Conservation (phyloP, 2,888 invertebrate species). For the Spisula subtruncata region DNA sequence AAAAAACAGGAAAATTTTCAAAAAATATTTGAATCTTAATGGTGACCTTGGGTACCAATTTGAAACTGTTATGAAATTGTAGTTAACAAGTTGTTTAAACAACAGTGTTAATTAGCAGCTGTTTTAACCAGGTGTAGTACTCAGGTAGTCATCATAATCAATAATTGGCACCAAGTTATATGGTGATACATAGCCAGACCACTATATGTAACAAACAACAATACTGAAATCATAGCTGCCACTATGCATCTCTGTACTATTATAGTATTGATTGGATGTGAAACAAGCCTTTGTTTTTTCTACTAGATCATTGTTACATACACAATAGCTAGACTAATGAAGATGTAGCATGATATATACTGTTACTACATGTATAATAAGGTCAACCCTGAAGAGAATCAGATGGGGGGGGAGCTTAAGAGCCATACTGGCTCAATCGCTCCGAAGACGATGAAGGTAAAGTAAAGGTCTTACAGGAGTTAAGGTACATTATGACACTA, state of each 20-base stretch:
- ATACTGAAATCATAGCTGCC: background rate
- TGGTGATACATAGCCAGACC: background rate
- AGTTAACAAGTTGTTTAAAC: background rate
- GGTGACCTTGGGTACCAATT: background rate
- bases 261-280: background rate
- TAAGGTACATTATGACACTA: no score
- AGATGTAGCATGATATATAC: background rate
- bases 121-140: background rate
- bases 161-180: background rate
- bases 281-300: constrained; percentile 6
- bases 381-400: no score
- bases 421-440: no score
- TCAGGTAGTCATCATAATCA: background rate
- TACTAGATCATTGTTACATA: background rate
- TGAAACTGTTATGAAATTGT: background rate
- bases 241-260: background rate
- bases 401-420: no score
- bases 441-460: no score
- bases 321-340: background rate
- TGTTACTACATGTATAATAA: background rate
- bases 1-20: background rate
- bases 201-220: background rate
- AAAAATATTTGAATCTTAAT: background rate
- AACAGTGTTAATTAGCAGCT: background rate
- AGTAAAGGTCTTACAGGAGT: background rate